Percentiles rank a stretch among this genome's conserved stretches.
These are phyloP conservation scores for Luperina testacea DNA, from an alignment of 2,888 invertebrate genomes.

Conservation along the genomic window DNA sequence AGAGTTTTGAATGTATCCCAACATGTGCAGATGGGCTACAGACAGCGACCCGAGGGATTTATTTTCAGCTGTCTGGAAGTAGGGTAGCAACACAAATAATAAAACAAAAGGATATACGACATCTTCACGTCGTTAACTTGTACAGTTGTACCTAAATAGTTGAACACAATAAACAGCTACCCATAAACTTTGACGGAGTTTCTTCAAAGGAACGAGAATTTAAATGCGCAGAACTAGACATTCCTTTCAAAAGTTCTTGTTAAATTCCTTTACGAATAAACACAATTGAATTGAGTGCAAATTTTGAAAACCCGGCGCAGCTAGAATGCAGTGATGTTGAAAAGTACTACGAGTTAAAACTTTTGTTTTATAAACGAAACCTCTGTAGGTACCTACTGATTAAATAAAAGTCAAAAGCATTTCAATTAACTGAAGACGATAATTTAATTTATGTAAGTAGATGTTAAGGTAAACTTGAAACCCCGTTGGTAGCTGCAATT, in stretches of 20 bases:
- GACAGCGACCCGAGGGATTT: constrained; percentile 56
- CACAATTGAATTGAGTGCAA: constrained; percentile 14
- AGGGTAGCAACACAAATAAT: constrained; percentile 60
- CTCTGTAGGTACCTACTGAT: neutral
- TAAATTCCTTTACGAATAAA: constrained; percentile 11
- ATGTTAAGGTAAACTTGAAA: neutral
- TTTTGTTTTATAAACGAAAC: neutral
- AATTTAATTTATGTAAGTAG: neutral
- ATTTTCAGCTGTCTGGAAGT: constrained; percentile 63
- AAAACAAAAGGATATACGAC: constrained; percentile 57
- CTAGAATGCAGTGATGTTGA: constrained; percentile 10
- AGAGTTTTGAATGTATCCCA: constrained; percentile 32
- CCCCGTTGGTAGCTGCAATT: neutral
- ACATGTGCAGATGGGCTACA: constrained; percentile 59
- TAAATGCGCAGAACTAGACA: constrained; percentile 1
- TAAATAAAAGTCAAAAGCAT: neutral
- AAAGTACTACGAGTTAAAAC: constrained; percentile 46
- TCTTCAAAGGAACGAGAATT: constrained; percentile 20
- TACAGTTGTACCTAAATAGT: constrained; percentile 21
- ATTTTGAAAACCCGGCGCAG: constrained; percentile 2
- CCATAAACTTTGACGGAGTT: neutral
- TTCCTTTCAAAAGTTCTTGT: neutral
- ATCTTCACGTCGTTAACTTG: constrained; percentile 36
- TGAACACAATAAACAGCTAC: constrained; percentile 14
- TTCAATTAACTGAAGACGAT: neutral